A percentile compares a stretch with the other conserved stretches of the same genome.
These are phyloP conservation scores for Cynaeus angustus DNA, from an alignment of 2,888 invertebrate species.

Conservation along the genomic window DNA sequence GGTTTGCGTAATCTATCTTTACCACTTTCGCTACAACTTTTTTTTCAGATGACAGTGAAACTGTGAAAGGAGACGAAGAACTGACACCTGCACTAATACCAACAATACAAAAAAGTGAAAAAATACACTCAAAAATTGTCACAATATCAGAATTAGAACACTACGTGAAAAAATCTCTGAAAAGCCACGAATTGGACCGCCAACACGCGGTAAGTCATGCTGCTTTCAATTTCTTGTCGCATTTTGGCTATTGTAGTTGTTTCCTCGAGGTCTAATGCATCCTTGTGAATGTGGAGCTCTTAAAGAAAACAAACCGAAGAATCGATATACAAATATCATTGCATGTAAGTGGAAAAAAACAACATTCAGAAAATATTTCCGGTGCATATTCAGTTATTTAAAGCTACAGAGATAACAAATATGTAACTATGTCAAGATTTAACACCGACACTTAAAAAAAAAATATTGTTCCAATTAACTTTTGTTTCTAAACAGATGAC, in stretches of 20 bases:
- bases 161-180: constrained; percentile 67
- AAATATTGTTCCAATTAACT: background rate
- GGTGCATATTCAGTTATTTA: too few relatives aligned
- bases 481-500: constrained; percentile 68
- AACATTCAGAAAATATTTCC: too few relatives aligned
- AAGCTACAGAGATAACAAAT: too few relatives aligned
- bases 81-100: background rate
- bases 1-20: background rate
- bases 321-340: constrained; percentile 71
- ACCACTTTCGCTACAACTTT: background rate
- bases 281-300: constrained; percentile 68
- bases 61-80: too few relatives aligned
- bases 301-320: constrained; percentile 70
- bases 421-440: too few relatives aligned
- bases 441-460: background rate
- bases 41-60: background rate
- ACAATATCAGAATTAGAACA: constrained; percentile 67
- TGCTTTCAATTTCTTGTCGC: background rate
- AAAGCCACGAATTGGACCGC: constrained; percentile 60
- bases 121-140: constrained; percentile 54
- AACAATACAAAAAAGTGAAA: background rate
- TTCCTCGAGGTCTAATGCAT: constrained; percentile 69
- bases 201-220: constrained; percentile 56
- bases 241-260: constrained; percentile 61
- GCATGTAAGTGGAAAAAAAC: constrained; percentile 69